These are phyloP conservation scores for Gymnocheta viridis DNA, from an alignment of 2,888 invertebrate genomes.

Conservation along the genomic window DNA sequence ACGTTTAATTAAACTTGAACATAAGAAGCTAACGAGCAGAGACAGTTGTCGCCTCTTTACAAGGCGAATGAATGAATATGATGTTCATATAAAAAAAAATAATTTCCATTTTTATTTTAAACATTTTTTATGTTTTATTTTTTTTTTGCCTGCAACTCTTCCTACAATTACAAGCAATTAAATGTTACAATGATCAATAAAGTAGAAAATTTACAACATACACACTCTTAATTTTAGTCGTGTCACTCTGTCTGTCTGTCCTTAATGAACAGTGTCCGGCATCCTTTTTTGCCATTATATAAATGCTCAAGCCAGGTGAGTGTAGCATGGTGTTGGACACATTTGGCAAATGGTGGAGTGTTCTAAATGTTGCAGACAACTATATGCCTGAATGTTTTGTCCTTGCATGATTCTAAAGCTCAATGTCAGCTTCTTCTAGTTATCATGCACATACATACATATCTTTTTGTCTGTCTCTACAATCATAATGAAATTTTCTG, in stretches of 20 bases:
- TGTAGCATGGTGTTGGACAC: conserved; percentile 3
- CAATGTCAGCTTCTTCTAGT: neutral
- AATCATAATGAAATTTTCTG: conserved; percentile 68
- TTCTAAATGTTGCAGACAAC: neutral
- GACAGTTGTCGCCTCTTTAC: conserved; percentile 18
- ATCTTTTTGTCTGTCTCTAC: conserved; percentile 3
- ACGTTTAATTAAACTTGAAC: conserved; percentile 64
- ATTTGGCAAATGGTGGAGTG: conserved; percentile 23
- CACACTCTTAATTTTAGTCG: conserved; percentile 44
- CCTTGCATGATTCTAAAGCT: neutral
- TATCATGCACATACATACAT: neutral
- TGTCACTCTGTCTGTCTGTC: neutral
- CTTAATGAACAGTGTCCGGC: neutral
- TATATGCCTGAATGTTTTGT: neutral
- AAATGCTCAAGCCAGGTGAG: neutral
- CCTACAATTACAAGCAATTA: conserved; percentile 69
- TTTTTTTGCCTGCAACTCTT: conserved; percentile 22
- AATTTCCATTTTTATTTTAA: conserved; percentile 38
- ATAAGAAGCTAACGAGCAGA: conserved; percentile 22
- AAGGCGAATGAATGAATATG: neutral
- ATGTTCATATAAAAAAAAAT: conserved; percentile 13
- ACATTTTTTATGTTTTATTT: neutral
- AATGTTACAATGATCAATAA: conserved; percentile 70
- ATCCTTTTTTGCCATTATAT: neutral
- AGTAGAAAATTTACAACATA: conserved; percentile 64